Evolutionary conservation across 1,140 invertebrate genomes (phyloP).

Genomic region (Stenopsyche tienmushanensis): DNA sequence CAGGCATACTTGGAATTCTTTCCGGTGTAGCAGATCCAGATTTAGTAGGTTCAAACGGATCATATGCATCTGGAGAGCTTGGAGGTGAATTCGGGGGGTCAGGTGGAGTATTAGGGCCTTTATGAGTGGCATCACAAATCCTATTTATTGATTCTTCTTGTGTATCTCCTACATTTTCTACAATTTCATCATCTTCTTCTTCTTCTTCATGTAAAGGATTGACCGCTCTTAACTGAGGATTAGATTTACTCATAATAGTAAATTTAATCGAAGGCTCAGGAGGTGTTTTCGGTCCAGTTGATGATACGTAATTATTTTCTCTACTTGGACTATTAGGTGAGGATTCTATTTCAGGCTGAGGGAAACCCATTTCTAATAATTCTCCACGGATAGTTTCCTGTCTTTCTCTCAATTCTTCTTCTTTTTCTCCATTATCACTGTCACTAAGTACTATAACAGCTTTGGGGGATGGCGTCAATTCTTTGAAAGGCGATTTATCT

Average conservation of each 20-base stretch:
- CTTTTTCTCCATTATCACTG: constrained; percentile 66
- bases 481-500: constrained; percentile 79
- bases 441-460: constrained; percentile 81
- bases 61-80: constrained; percentile 74
- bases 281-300: constrained; percentile 51
- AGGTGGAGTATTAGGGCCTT: constrained; percentile 65
- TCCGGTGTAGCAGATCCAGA: constrained; percentile 67
- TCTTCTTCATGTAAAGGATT: constrained; percentile 45
- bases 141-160: constrained; percentile 18
- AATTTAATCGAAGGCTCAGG: constrained; percentile 45
- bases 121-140: constrained; percentile 39
- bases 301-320: constrained; percentile 50
- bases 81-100: constrained; percentile 64
- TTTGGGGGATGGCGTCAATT: constrained; percentile 73
- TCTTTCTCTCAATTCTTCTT: constrained; percentile 43
- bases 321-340: constrained; percentile 46
- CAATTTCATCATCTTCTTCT: constrained; percentile 48
- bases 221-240: constrained; percentile 38
- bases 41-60: constrained; percentile 86
- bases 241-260: constrained; percentile 40
- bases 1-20: constrained; percentile 47
- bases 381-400: constrained; percentile 44
- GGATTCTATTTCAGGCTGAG: constrained; percentile 43
- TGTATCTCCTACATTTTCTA: constrained; percentile 34
- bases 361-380: constrained; percentile 41